These are phyloP conservation scores for Castor canadensis DNA, from an alignment of 2,113 vertebrate genomes.

Conservation along the genomic window DNA sequence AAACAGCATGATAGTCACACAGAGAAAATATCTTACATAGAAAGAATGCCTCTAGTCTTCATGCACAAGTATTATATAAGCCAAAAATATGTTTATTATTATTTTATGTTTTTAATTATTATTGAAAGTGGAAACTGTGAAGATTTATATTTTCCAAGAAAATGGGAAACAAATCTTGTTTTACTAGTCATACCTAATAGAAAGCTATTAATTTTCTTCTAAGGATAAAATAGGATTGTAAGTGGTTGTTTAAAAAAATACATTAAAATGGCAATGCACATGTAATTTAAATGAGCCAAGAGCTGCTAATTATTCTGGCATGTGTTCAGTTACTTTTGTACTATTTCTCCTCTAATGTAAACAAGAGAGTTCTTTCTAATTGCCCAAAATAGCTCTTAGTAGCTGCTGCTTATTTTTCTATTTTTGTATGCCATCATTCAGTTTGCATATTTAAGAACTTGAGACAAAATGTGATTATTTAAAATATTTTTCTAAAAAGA, in stretches of 20 bases:
- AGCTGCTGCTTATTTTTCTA: constrained; percentile 44
- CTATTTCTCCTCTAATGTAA: constrained; percentile 76
- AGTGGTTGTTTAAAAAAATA: constrained; percentile 69
- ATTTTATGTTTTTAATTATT: constrained; percentile 64
- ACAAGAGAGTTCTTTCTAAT: constrained; percentile 76
- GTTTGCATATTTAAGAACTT: constrained; percentile 62
- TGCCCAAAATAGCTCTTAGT: constrained; percentile 74
- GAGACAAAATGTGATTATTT: constrained; percentile 70
- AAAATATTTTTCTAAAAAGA: constrained; percentile 53
- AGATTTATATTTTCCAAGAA: constrained; percentile 42
- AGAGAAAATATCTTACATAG: neutral
- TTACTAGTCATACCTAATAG: constrained; percentile 58
- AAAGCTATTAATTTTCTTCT: constrained; percentile 70
- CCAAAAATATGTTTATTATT: constrained; percentile 31
- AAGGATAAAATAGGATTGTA: constrained; percentile 69
- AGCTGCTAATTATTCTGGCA: constrained; percentile 79
- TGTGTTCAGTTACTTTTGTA: constrained; percentile 78
- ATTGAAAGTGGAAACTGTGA: constrained; percentile 57
- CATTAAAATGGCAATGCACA: constrained; percentile 75
- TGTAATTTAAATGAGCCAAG: constrained; percentile 78
- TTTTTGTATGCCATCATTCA: constrained; percentile 40
- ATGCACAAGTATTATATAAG: neutral
- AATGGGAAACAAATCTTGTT: constrained; percentile 29
- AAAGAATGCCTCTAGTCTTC: constrained; percentile 13
- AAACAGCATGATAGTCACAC: neutral